Evolutionary conservation across 2,797 vertebrate genomes (phyloP).

Genomic region (Danio aesculapii): DNA sequence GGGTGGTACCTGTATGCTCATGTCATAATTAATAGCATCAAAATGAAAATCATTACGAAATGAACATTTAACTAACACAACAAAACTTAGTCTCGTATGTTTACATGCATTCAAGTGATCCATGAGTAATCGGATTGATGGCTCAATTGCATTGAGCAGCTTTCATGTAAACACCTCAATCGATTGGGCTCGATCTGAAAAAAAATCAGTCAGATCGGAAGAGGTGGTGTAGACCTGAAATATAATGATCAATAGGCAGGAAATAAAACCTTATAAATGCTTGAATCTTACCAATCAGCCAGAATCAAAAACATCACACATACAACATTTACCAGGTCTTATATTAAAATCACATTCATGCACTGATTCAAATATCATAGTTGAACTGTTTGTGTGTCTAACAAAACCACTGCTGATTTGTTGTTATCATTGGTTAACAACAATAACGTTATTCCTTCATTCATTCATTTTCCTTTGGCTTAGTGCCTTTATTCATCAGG

Average conservation of each 20-base stretch:
- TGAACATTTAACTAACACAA: not conserved
- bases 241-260: not conserved
- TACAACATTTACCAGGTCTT: too few species aligned
- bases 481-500: too few species aligned
- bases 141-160: not conserved
- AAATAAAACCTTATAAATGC: not conserved
- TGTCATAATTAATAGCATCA: not conserved
- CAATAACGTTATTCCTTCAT: too few species aligned
- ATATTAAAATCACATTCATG: too few species aligned
- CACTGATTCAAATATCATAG: too few species aligned
- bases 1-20: not conserved
- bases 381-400: too few species aligned
- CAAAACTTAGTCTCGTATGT: not conserved
- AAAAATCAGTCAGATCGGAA: not conserved
- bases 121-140: not conserved
- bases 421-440: too few species aligned
- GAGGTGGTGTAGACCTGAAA: not conserved
- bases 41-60: not conserved
- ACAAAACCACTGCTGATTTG: too few species aligned
- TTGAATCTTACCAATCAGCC: not conserved
- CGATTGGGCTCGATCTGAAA: not conserved
- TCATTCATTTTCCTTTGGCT: too few species aligned
- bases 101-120: not conserved
- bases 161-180: not conserved
- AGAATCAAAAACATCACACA: not conserved